Base-by-base conservation (phyloP, 2,888 invertebrate species). In the Melanchra persicariae region DNA sequence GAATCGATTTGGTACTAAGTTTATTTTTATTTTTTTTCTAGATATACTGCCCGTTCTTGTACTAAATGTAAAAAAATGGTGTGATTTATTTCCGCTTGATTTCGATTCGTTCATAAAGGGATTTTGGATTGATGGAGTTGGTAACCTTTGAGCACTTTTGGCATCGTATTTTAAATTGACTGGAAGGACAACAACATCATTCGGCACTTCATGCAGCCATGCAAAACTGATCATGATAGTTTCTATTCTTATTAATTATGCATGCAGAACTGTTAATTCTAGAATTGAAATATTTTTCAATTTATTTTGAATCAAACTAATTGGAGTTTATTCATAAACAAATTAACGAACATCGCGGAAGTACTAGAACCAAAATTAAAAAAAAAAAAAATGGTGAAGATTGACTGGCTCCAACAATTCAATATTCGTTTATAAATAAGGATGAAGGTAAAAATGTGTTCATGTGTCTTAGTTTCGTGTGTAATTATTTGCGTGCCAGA, bases 311-410 rank as follows among this genome's bases (percentile, higher is more conserved):
- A 45, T 67, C 8, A 19, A 12, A 8, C 51, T 71, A 47, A 78
- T 74, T 60, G 40, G 12, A 49, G 10, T 65, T 70, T 52, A 70
- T 45, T 52, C 15, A 47, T 68, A 72, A 1, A 77, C 37, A 37
- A 37, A 37, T 57, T 37, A 55, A 77, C 43, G 22, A 58, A 70
- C 30, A 73, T 40, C 37, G 49, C 72, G 70, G 70, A 77, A 72
- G 37, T 37, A 47, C 19, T n/a, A 43, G 34, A 67, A 43, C n/a
- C 2, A 43, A 57, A 51, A 30, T 6, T 0, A 45, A 7, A 45
- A 45, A 17, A 30, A 47, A 52, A 30, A 37, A 66, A n/a, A n/a
- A n/a, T n/a, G n/a, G n/a, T n/a, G 40, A 12, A 24, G 17, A 68
- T 49, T 43, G 55, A 19, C 24, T 49, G 47, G 2, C 10, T 26